These are phyloP conservation scores for Cyanistes caeruleus DNA, from an alignment of 2,113 vertebrate species.

Conservation along the genomic window DNA sequence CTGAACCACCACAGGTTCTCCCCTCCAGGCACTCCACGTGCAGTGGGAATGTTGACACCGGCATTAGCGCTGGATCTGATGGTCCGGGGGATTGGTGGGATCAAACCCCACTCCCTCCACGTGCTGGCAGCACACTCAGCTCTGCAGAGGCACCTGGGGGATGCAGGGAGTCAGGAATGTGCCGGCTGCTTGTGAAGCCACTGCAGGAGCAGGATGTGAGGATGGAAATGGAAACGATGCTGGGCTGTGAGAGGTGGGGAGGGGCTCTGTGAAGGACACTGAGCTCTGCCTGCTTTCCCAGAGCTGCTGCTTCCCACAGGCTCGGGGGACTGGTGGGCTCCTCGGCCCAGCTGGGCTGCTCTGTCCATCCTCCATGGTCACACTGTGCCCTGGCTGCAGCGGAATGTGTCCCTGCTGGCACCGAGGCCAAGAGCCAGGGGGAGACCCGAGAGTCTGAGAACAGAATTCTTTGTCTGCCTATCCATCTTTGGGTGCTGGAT, in stretches of 20 bases:
- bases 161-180: background rate
- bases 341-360: rapidly evolving
- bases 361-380: background rate
- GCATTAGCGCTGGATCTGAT: background rate
- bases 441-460: background rate
- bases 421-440: background rate
- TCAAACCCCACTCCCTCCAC: rapidly evolving
- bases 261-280: rapidly evolving
- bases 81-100: rapidly evolving
- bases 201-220: background rate
- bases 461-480: background rate
- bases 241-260: background rate
- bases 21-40: rapidly evolving
- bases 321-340: background rate
- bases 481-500: background rate
- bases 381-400: background rate
- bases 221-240: background rate
- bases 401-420: background rate
- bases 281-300: rapidly evolving
- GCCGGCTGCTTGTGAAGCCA: background rate
- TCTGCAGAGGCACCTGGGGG: background rate
- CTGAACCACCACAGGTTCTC: background rate
- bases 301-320: background rate
- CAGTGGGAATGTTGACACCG: background rate
- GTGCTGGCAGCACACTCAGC: background rate